Percentiles rank a stretch among this genome's conserved stretches.
Evolutionary conservation across 2,797 vertebrate species (phyloP).

Genomic region (Buceros bicornis): DNA sequence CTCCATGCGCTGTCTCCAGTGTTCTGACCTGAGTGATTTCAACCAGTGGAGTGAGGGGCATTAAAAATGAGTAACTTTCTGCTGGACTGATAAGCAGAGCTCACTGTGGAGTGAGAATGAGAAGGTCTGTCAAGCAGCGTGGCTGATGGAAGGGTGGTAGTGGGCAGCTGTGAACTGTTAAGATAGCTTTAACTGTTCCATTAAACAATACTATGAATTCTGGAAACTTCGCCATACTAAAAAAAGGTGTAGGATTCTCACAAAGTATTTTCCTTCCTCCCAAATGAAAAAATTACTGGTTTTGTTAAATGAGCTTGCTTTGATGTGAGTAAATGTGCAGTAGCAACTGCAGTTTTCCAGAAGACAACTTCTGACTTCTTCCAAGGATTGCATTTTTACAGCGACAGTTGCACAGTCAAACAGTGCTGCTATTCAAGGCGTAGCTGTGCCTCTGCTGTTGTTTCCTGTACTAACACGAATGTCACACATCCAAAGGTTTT

Average conservation of each 20-base stretch:
- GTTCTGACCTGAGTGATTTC: background rate
- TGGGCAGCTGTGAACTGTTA: background rate
- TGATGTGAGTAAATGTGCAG: background rate
- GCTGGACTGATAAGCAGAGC: background rate
- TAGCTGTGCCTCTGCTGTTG: background rate
- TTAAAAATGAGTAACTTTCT: background rate
- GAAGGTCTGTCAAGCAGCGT: background rate
- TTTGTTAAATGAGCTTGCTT: background rate
- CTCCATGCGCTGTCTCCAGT: accelerated
- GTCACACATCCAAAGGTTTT: accelerated
- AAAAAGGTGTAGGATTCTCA: background rate
- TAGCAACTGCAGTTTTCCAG: background rate
- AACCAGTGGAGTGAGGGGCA: accelerated
- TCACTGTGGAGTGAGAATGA: background rate
- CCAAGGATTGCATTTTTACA: background rate
- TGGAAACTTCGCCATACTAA: background rate
- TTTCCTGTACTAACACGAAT: background rate
- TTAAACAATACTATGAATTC: background rate
- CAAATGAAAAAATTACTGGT: background rate
- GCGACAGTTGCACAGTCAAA: accelerated
- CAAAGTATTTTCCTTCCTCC: background rate
- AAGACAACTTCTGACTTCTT: background rate
- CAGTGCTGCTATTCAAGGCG: accelerated
- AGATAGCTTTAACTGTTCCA: background rate
- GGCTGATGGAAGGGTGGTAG: background rate